These are phyloP conservation scores for Heteromormyrus szaboi DNA, from an alignment of 2,797 vertebrate genomes.

Conservation along the genomic window DNA sequence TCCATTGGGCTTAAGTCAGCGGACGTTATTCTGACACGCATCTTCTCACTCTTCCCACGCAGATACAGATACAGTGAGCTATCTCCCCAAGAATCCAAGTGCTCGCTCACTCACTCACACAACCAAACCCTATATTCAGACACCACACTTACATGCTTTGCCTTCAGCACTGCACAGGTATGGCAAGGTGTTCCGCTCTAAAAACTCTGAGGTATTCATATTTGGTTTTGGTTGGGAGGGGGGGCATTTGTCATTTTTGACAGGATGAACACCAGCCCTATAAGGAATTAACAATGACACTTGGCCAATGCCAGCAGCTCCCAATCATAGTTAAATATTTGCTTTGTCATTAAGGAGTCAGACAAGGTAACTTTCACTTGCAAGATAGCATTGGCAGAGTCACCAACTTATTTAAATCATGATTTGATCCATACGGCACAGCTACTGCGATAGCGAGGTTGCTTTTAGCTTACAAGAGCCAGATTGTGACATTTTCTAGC, in stretches of 20 bases:
- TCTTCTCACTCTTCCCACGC: not conserved
- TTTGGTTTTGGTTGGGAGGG: not conserved
- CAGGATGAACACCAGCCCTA: not conserved
- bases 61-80: not conserved
- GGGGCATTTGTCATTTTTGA: not conserved
- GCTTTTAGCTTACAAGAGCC: not conserved
- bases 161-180: not conserved
- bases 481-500: not conserved
- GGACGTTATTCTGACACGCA: not conserved
- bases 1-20: not conserved
- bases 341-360: not conserved
- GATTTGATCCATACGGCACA: not conserved
- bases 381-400: not conserved
- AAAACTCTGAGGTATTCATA: not conserved
- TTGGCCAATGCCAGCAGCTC: not conserved
- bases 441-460: not conserved
- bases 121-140: not conserved
- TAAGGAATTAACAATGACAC: not conserved
- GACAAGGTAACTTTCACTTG: not conserved
- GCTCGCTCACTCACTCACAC: not conserved
- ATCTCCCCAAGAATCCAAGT: not conserved
- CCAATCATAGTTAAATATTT: not conserved
- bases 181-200: not conserved
- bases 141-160: not conserved
- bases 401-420: not conserved